A percentile compares a stretch with the other conserved stretches of the same genome.
Conservation (phyloP, 2,113 vertebrate genomes). For the Gavia stellata region DNA sequence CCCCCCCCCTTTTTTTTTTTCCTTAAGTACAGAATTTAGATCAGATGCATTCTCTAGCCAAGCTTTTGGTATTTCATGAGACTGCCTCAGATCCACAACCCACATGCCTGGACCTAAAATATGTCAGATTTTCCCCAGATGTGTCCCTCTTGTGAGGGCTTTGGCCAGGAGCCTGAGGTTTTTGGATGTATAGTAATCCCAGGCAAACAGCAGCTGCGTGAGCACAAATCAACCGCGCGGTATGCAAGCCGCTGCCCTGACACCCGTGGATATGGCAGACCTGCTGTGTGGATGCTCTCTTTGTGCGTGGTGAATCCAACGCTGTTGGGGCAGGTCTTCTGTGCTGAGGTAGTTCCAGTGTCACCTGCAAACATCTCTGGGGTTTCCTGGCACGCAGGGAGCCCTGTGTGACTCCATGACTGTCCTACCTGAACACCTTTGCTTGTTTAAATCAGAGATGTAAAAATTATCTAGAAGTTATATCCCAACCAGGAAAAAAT, state of each 20-base stretch:
- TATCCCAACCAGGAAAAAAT: not conserved
- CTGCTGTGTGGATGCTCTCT: not conserved
- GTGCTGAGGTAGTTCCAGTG: not conserved
- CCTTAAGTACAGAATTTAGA: not conserved
- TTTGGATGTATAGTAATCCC: not conserved
- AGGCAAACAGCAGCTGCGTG: not conserved
- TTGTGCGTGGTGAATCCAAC: not conserved
- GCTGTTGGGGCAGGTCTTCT: not conserved
- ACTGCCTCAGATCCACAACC: not conserved
- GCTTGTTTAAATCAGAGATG: not conserved
- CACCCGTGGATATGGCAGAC: not conserved
- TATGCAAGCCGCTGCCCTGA: not conserved
- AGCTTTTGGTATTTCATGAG: not conserved
- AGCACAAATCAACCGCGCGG: not conserved
- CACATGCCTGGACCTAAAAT: not conserved
- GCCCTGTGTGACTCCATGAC: rapidly evolving
- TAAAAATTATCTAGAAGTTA: not conserved
- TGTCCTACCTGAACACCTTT: not conserved
- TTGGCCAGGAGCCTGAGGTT: not conserved
- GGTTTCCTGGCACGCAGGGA: not conserved
- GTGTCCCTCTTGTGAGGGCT: not conserved
- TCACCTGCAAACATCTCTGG: not conserved
- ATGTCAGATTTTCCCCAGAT: not conserved
- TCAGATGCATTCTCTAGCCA: not conserved
- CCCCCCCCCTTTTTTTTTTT: not conserved